These are phyloP conservation scores for Lepus europaeus DNA, from an alignment of 2,113 vertebrate species.

Conservation along the genomic window DNA sequence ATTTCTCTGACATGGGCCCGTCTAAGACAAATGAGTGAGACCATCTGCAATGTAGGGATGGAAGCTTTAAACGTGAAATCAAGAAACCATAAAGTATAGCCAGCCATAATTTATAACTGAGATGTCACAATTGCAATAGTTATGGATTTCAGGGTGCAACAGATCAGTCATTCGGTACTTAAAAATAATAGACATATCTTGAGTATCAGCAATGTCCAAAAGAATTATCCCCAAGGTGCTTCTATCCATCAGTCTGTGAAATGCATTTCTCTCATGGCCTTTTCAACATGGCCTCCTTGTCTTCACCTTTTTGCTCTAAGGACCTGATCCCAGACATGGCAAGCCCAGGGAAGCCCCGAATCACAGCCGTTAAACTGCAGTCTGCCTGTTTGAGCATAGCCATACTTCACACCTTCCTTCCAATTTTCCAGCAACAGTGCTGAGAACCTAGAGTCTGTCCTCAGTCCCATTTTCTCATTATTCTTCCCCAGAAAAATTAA, in stretches of 20 bases:
- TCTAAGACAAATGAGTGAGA: neutral
- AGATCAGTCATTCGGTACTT: neutral
- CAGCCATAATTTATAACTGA: neutral
- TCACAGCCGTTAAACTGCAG: neutral
- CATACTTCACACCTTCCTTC: neutral
- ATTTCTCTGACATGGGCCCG: neutral
- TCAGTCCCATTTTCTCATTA: neutral
- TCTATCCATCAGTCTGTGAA: neutral
- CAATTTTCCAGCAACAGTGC: neutral
- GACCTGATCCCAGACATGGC: neutral
- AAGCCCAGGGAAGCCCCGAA: fast-evolving
- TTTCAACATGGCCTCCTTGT: neutral
- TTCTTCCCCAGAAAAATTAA: neutral
- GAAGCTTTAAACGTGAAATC: neutral
- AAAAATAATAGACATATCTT: neutral
- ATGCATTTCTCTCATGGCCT: neutral
- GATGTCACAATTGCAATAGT: neutral
- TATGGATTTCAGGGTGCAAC: neutral
- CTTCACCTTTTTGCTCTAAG: no score
- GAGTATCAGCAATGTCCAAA: neutral
- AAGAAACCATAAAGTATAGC: neutral
- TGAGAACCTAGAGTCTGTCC: neutral
- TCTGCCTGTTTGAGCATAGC: neutral
- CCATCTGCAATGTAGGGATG: neutral
- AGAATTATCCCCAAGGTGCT: neutral